phyloP scores from a whole-genome alignment of 2,113 vertebrate genomes.

The Etheostoma cragini region DNA sequence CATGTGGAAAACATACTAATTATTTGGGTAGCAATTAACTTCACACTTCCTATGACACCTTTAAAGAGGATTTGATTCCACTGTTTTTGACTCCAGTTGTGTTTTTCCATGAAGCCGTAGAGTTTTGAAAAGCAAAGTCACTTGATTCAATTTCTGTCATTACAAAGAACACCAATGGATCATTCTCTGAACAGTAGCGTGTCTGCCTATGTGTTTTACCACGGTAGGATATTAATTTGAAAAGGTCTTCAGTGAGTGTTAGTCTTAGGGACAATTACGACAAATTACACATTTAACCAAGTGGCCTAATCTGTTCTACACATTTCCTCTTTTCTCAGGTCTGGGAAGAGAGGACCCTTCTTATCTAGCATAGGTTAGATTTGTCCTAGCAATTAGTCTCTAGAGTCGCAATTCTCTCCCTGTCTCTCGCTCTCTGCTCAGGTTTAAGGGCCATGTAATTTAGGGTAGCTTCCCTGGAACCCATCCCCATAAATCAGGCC shows the following conservation, averaged over 20 bases:
- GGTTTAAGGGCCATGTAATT: slow-evolving; percentile 80
- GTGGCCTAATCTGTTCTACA: slow-evolving; percentile 23
- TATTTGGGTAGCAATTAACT: slow-evolving; percentile 37
- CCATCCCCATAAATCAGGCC: slow-evolving; percentile 78
- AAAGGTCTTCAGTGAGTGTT: not conserved
- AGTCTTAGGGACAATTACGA: slow-evolving; percentile 33
- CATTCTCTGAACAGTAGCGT: not conserved
- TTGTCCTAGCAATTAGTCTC: slow-evolving; percentile 77
- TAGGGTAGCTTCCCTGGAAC: slow-evolving; percentile 74
- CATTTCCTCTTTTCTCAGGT: slow-evolving; percentile 52
- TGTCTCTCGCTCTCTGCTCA: slow-evolving; percentile 47
- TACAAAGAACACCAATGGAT: not conserved
- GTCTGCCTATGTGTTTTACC: not conserved
- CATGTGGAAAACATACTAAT: slow-evolving; percentile 52
- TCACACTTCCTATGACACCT: slow-evolving; percentile 30
- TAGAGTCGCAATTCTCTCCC: slow-evolving; percentile 67
- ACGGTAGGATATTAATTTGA: slow-evolving; percentile 14
- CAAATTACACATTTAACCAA: slow-evolving; percentile 56
- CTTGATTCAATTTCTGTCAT: not conserved
- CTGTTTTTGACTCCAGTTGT: not conserved
- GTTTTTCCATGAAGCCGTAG: not conserved
- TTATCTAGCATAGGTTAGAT: slow-evolving; percentile 60
- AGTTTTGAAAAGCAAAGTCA: not conserved
- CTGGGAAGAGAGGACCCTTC: slow-evolving; percentile 55
- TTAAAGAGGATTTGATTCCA: slow-evolving; percentile 3